Base-by-base conservation (phyloP, 2,797 vertebrate species). In the Novumbra hubbsi region DNA sequence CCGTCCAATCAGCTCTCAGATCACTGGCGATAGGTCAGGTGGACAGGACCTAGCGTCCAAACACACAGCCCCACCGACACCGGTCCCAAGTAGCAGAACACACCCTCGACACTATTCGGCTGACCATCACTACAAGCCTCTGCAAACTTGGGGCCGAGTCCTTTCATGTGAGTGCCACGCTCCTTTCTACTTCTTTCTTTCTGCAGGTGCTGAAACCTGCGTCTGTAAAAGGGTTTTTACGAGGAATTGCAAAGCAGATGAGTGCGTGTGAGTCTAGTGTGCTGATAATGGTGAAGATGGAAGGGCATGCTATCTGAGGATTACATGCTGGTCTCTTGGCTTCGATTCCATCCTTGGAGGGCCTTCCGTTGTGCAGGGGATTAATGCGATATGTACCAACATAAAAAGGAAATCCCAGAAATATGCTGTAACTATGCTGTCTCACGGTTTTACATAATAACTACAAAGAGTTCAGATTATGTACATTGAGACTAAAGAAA, bases 201-300 rank as follows among this genome's bases (percentile, higher is more conserved):
- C 71, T 75, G 45, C 65, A 80, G 48, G 66, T 41, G 57, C 38
- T 48, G 76, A 45, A 55, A 28, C 27, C 16, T 5, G 48, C 16
- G 1, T 55, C 50, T 52, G 8, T 24, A 19, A 12, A 32, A 68
- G 48, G 70, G 45, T 34, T 24, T 74, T 38, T 68, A 41, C 34
- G 49, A 50, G 69, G 48, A 55, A 32, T 50, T 19, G 62, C 19
- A 30, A 32, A 75, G 16, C 21, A 30, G 62, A 74, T 81, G 80
- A 76, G 77, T 74, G 70, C 45, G 28, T 71, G 68, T 49, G 34
- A 3, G 14, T 72, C 52, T 72, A 55, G 68, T 11, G 15, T 49
- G 17, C 73, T 74, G 71, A 75, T 81, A 71, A 80, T 70, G 68
- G 68, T 55, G 72, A 17, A 72, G 55, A 78, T 62, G 57, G 72